A percentile compares a stretch with the other conserved stretches of the same genome.
Conservation (phyloP, 2,797 vertebrate genomes). For the Poliocrania exsul region DNA sequence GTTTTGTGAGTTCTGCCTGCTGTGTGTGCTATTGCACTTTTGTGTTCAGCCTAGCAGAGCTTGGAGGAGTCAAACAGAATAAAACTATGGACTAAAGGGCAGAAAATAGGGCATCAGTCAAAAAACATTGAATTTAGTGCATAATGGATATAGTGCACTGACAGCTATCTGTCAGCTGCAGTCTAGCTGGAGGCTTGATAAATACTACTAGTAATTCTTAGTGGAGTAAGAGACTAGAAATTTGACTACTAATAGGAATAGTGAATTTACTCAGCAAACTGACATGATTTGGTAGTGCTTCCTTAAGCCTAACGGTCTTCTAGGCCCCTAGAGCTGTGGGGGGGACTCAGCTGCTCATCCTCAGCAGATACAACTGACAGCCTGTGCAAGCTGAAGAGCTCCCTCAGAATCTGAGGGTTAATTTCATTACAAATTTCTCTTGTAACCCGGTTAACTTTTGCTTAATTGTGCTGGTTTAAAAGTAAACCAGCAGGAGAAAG, state of each 20-base stretch:
- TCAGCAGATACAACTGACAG: background rate
- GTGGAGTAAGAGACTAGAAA: background rate
- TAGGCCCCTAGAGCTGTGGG: accelerated
- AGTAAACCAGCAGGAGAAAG: too few relatives aligned
- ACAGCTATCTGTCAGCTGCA: background rate
- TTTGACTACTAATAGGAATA: background rate
- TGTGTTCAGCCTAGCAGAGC: background rate
- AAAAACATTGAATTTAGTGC: background rate
- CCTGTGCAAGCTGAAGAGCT: background rate
- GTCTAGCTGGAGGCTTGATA: background rate
- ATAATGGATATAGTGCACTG: accelerated
- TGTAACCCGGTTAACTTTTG: background rate
- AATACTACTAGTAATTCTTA: background rate
- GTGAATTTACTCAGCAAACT: background rate
- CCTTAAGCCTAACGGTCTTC: background rate
- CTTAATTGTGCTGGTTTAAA: too few relatives aligned
- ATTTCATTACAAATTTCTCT: background rate
- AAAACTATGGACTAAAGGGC: background rate
- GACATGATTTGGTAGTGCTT: background rate
- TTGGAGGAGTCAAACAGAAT: background rate
- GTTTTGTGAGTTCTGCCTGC: background rate
- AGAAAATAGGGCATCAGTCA: background rate
- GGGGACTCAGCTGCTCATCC: background rate
- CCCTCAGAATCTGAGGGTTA: background rate
- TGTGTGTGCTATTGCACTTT: background rate